phyloP scores from a whole-genome alignment of 2,888 invertebrate genomes.

The Apodemia zela region DNA sequence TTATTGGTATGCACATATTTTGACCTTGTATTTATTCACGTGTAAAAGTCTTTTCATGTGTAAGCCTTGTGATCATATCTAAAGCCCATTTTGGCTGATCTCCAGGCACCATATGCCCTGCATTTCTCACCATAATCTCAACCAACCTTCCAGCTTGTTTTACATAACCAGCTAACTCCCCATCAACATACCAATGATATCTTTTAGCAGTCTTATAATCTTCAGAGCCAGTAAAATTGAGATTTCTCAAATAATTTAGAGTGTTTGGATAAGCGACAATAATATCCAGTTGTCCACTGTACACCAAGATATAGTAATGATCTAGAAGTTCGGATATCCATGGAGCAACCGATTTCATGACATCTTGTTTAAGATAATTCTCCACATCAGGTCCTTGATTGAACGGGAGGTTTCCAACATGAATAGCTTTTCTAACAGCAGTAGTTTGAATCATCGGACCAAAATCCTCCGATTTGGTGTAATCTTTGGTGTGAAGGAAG shows the following conservation, averaged over 20 bases:
- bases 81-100: constrained; percentile 90
- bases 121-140: constrained; percentile 87
- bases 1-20: neutral
- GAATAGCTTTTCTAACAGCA: constrained; percentile 86
- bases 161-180: constrained; percentile 87
- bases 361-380: constrained; percentile 84
- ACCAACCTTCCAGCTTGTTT: constrained; percentile 86
- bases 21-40: constrained; percentile 26
- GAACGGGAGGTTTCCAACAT: constrained; percentile 91
- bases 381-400: constrained; percentile 84
- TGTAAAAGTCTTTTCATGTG: constrained; percentile 47
- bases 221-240: constrained; percentile 84
- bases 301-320: constrained; percentile 87
- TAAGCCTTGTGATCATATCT: constrained; percentile 86
- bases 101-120: constrained; percentile 90
- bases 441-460: constrained; percentile 51
- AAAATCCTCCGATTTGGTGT: constrained; percentile 50
- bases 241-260: constrained; percentile 85
- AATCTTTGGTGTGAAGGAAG: constrained; percentile 76
- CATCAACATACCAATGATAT: constrained; percentile 84
- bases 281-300: constrained; percentile 95
- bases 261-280: constrained; percentile 94
- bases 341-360: constrained; percentile 89
- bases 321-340: constrained; percentile 85
- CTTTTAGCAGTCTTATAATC: constrained; percentile 84